A percentile compares a stretch with the other conserved stretches of the same genome.
These are phyloP conservation scores for Phocides pigmalion DNA, from an alignment of 1,140 invertebrate species.

Conservation along the genomic window DNA sequence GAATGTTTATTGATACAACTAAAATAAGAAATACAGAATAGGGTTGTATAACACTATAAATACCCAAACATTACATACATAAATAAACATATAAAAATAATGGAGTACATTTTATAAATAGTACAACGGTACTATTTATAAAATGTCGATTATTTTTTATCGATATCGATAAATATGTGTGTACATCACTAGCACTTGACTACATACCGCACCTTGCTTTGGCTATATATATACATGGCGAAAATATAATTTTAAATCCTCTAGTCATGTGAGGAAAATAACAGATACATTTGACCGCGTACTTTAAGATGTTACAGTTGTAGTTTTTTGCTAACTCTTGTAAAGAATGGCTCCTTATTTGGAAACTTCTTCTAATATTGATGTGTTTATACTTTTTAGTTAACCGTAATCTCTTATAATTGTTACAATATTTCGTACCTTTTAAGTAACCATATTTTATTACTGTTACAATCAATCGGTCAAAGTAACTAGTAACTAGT, in stretches of 20 bases:
- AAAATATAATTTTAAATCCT: conserved; percentile 72
- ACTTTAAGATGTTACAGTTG: not conserved
- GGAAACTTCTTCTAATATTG: conserved; percentile 10
- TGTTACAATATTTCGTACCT: not conserved
- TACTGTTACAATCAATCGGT: not conserved
- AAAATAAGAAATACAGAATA: too few species aligned
- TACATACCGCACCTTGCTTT: conserved; percentile 67
- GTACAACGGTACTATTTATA: too few species aligned
- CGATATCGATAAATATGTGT: conserved; percentile 35
- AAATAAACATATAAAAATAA: too few species aligned
- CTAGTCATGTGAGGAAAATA: conserved; percentile 50
- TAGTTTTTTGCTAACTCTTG: conserved; percentile 6
- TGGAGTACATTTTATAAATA: too few species aligned
- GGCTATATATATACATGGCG: conserved; percentile 62
- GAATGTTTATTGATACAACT: too few species aligned
- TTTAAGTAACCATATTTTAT: not conserved
- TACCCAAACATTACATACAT: too few species aligned
- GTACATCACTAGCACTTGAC: conserved; percentile 44
- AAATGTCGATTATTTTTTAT: conserved; percentile 27
- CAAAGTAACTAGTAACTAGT: too few species aligned
- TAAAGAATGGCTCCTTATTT: conserved; percentile 7
- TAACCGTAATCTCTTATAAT: not conserved
- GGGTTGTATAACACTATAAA: too few species aligned
- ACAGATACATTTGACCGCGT: conserved; percentile 19
- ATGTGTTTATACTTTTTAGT: not conserved